phyloP scores from a whole-genome alignment of 2,113 vertebrate genomes.

The Turdus rufiventris region DNA sequence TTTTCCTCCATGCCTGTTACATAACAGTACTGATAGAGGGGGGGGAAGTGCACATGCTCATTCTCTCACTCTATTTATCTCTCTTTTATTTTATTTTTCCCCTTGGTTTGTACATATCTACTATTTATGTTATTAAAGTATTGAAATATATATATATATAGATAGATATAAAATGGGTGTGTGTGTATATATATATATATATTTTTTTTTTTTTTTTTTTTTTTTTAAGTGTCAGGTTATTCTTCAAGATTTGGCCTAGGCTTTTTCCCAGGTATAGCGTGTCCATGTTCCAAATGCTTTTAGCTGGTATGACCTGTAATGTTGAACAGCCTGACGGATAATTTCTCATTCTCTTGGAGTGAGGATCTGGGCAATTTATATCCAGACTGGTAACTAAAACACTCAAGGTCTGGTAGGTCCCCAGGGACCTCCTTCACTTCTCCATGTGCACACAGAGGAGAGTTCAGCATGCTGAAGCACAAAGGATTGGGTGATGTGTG shows the following conservation, averaged over 20 bases:
- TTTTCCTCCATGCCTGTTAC: background rate
- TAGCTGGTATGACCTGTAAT: background rate
- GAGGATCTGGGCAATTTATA: background rate
- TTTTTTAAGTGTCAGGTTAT: background rate
- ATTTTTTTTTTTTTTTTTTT: background rate
- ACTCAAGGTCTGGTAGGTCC: background rate
- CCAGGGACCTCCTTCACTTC: background rate
- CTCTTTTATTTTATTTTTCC: background rate
- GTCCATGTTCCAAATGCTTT: background rate
- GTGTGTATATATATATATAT: no score
- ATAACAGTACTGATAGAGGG: background rate
- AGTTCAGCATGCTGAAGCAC: background rate
- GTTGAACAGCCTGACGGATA: background rate
- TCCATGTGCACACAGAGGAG: background rate
- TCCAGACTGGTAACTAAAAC: background rate
- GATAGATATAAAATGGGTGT: no score
- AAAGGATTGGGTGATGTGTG: background rate
- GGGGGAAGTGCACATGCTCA: accelerated
- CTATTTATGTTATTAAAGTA: background rate
- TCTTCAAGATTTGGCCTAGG: background rate
- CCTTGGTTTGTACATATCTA: background rate
- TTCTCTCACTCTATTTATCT: background rate
- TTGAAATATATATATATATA: no score
- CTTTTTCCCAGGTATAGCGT: background rate
- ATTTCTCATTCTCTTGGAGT: background rate